Percentiles rank a stretch among this genome's conserved stretches.
Conservation (phyloP, 2,797 vertebrate species). For the Coccyzus lansbergi region DNA sequence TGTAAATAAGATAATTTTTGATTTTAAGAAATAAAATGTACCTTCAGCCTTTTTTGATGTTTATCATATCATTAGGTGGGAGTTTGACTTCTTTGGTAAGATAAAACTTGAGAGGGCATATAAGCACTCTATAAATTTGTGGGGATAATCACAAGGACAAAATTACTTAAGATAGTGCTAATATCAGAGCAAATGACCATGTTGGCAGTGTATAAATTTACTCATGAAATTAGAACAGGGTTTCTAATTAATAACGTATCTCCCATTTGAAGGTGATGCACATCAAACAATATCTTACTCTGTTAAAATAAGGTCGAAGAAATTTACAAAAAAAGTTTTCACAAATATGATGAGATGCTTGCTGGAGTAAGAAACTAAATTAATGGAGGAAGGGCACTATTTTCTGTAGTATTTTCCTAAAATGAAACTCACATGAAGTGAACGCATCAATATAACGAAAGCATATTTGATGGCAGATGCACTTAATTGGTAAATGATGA, state of each 20-base stretch:
- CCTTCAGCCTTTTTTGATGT: not conserved
- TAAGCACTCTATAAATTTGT: not conserved
- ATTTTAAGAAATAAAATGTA: not conserved
- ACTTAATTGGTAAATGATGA: not conserved
- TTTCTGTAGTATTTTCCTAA: not conserved
- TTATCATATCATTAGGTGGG: not conserved
- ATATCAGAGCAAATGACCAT: not conserved
- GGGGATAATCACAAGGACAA: not conserved
- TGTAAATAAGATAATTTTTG: not conserved
- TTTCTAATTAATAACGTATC: not conserved
- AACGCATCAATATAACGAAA: not conserved
- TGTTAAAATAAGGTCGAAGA: not conserved
- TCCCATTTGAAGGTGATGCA: not conserved
- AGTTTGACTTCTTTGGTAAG: not conserved
- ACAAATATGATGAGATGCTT: not conserved
- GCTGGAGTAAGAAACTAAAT: not conserved
- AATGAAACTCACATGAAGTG: not conserved
- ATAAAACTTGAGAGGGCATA: not conserved
- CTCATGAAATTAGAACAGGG: not conserved
- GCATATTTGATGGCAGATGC: not conserved
- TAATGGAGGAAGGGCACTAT: not conserved
- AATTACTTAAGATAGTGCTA: not conserved
- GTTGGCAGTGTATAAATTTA: not conserved
- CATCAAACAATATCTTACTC: not conserved
- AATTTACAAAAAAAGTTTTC: not conserved